Percentiles rank a stretch among this genome's conserved stretches.
These are phyloP conservation scores for Phainopepla nitens DNA, from an alignment of 2,113 vertebrate species.

Conservation along the genomic window DNA sequence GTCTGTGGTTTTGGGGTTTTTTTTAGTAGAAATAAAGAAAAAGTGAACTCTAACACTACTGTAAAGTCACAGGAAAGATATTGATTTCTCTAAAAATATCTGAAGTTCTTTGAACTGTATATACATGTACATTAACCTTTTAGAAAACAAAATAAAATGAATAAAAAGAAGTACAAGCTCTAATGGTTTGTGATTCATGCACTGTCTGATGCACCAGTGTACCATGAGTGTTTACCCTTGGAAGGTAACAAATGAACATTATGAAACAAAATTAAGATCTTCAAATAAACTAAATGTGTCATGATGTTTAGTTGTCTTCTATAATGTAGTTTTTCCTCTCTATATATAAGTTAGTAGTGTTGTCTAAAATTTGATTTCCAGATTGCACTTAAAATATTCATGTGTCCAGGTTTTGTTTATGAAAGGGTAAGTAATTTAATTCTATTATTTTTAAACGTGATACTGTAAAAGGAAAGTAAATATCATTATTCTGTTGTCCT, in stretches of 20 bases:
- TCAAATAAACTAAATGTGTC: background rate
- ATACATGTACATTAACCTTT: conserved; percentile 41
- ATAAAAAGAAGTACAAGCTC: background rate
- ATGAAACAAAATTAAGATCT: background rate
- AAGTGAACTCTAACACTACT: background rate
- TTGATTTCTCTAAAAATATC: conserved; percentile 65
- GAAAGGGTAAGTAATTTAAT: background rate
- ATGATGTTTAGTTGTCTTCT: background rate
- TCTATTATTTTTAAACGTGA: background rate
- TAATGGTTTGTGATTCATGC: background rate
- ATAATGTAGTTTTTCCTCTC: background rate
- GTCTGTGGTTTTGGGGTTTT: background rate
- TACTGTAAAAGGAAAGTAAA: background rate
- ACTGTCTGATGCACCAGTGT: background rate
- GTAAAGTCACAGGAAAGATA: conserved; percentile 23
- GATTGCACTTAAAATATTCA: background rate
- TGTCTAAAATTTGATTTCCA: background rate
- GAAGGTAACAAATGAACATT: background rate
- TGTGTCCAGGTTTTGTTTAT: background rate
- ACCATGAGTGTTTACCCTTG: background rate
- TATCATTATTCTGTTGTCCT: background rate
- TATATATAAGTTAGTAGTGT: background rate
- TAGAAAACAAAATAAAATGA: background rate
- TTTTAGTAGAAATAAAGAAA: background rate
- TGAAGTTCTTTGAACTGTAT: conserved; percentile 50